Base-by-base conservation (phyloP, 2,888 invertebrate genomes). In the Conchocele bisecta region DNA sequence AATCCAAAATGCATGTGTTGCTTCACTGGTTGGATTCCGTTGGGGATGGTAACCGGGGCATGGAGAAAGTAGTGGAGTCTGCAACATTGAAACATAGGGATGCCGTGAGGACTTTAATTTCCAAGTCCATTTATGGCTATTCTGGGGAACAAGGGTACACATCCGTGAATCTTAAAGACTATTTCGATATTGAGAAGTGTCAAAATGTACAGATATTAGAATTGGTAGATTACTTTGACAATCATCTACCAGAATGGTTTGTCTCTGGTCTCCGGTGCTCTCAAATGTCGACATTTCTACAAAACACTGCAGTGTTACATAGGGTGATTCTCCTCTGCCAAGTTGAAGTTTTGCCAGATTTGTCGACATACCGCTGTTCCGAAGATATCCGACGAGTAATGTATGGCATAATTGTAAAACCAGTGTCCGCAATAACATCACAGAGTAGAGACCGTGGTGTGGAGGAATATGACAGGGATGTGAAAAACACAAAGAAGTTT, bases 1-100 rank as follows among this genome's bases (percentile, higher is more conserved):
- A 96, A 85, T 93, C 94, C 73, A 93, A 94, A 72, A 95, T 97
- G 76, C 93, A 94, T 74, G 93, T 94, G 3, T 92, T 96, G 6
- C 93, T 97, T 4, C 92, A 93, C 64, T 97, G 97, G 97, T 87
- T 97, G 2, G 93, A 94, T 81, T 93, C 94, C 83, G 94, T 95
- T 88, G 64, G 73, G 9, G 94, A 93, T 0, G 92, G 94, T 24
- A 94, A 95, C 15, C 92, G 94, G 1, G 96, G 96, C 0, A 91
- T 96, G 15, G 88, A 92, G 9, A 94, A 94, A 70, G 80, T 91
- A 41, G 50, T 90, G 28, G 69, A 57, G 3, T 82, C 75, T 56
- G 70, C 84, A 13, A 81, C 83, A 29, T 79, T 78, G 41, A 81
- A 76, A 1, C 74, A 81, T 24, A 75, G 84, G 29, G 70, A 83